phyloP scores from a whole-genome alignment of 2,113 vertebrate species.

The Parus major region DNA sequence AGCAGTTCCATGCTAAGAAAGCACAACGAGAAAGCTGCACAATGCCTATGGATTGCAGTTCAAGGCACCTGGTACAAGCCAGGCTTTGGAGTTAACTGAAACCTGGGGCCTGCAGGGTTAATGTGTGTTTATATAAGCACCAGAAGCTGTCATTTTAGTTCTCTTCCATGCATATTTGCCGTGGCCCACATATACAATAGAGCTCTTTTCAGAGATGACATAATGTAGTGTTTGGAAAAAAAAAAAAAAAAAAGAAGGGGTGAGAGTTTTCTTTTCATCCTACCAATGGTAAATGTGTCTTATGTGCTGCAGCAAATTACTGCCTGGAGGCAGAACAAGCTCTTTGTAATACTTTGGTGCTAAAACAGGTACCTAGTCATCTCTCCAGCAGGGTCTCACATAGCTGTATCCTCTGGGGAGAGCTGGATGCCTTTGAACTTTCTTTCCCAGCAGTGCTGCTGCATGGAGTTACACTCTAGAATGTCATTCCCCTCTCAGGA shows the following conservation, averaged over 20 bases:
- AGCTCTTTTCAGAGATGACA: conserved; percentile 41
- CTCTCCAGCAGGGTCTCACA: conserved; percentile 26
- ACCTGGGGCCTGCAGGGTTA: background rate
- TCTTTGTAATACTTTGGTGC: conserved; percentile 51
- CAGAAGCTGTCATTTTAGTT: conserved; percentile 5
- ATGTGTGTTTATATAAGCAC: conserved; percentile 6
- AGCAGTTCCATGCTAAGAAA: background rate
- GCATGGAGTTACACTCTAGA: background rate
- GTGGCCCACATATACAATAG: background rate
- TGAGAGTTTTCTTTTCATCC: conserved; percentile 59
- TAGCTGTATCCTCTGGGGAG: conserved; percentile 43
- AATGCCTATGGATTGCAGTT: background rate
- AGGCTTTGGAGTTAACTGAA: background rate
- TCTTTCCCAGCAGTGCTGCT: background rate
- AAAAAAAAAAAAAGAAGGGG: background rate
- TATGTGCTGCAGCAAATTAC: conserved; percentile 45
- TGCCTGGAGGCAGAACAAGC: conserved; percentile 55
- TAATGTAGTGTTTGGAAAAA: conserved; percentile 14
- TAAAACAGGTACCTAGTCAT: conserved; percentile 62
- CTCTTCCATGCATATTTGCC: background rate
- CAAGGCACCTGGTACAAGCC: background rate
- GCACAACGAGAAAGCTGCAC: background rate
- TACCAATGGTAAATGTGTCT: conserved; percentile 29
- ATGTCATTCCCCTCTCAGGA: background rate
- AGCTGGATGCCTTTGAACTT: conserved; percentile 46